Conservation (phyloP, 2,113 vertebrate species). For the Gallinago paraguaiae region DNA sequence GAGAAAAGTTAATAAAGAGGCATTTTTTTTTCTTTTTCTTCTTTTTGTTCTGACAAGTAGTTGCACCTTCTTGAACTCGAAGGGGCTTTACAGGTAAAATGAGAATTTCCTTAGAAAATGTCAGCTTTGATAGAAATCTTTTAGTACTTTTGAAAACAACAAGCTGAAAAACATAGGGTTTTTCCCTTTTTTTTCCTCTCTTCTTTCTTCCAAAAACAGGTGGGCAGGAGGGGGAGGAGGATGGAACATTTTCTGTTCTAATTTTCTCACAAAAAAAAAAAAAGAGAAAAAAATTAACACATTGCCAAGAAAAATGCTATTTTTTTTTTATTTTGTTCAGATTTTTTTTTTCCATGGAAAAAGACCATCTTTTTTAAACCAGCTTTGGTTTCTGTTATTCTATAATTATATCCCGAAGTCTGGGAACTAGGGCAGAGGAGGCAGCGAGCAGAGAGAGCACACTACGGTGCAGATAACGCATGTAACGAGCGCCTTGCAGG, state of each 20-base stretch:
- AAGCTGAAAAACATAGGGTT: background rate
- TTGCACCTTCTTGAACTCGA: background rate
- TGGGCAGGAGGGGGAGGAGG: background rate
- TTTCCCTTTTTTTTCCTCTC: background rate
- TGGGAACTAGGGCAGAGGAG: slow-evolving; percentile 51
- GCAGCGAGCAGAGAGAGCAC: background rate
- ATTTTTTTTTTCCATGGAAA: background rate
- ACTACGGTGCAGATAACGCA: background rate
- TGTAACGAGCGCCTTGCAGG: rapidly evolving
- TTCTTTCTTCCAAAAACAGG: background rate
- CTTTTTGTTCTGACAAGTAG: background rate
- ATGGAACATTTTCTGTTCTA: background rate
- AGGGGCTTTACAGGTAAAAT: background rate
- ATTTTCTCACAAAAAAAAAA: background rate
- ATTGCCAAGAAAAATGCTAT: background rate
- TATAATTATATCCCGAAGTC: slow-evolving; percentile 50
- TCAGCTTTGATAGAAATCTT: background rate
- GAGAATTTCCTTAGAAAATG: slow-evolving; percentile 11
- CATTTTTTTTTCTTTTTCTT: background rate
- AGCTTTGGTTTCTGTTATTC: background rate
- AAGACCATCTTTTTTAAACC: background rate
- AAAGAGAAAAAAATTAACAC: background rate
- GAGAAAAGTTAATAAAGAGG: background rate
- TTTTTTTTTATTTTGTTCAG: background rate
- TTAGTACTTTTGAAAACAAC: slow-evolving; percentile 2